These are phyloP conservation scores for Elephas maximus DNA, from an alignment of 2,113 vertebrate species.

Conservation along the genomic window DNA sequence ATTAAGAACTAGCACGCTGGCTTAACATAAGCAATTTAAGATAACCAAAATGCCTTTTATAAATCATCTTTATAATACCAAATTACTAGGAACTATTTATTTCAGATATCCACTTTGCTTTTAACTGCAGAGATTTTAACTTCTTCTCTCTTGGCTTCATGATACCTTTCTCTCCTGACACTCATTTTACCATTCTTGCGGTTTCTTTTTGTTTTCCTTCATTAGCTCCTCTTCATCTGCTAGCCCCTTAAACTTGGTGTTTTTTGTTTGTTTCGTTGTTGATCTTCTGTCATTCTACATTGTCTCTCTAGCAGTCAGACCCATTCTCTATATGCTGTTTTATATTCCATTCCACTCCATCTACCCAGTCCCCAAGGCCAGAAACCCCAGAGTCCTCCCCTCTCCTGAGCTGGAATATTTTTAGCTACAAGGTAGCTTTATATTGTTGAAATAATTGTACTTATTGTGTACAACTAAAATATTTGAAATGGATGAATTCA, in stretches of 20 bases:
- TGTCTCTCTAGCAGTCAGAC: constrained; percentile 13
- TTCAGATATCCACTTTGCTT: neutral
- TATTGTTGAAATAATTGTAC: constrained; percentile 23
- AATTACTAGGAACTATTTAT: constrained; percentile 7
- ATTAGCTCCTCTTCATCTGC: neutral
- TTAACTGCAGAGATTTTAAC: neutral
- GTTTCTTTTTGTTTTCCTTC: constrained; percentile 19
- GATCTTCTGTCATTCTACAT: neutral
- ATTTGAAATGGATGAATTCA: constrained; percentile 26
- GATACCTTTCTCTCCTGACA: neutral
- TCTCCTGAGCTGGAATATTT: neutral
- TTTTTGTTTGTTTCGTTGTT: neutral
- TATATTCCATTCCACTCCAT: neutral
- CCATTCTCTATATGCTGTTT: neutral
- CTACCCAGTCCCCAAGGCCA: neutral
- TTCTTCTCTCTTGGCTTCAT: neutral
- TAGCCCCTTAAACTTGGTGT: neutral
- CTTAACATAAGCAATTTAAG: constrained; percentile 23
- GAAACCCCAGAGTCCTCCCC: neutral
- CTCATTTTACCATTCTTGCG: neutral
- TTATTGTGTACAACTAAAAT: constrained; percentile 40
- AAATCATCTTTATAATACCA: neutral
- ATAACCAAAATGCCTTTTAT: constrained; percentile 8
- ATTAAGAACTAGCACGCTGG: neutral
- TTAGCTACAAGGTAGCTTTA: neutral